Evolutionary conservation across 2,113 vertebrate genomes (phyloP).

Genomic region (Meleagris gallopavo): DNA sequence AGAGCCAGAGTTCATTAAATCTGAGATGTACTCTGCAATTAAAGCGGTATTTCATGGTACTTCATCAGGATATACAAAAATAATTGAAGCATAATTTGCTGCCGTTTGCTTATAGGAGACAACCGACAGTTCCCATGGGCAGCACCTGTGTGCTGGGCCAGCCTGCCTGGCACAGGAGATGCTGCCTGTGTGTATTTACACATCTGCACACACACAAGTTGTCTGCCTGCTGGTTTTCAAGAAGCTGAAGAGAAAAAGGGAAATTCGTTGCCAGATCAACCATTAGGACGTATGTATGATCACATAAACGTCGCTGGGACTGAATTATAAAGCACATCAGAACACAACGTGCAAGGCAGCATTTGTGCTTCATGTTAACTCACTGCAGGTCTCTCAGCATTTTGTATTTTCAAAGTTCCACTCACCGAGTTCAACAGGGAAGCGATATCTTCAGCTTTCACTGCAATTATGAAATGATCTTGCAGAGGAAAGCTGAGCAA

Average conservation of each 20-base stretch:
- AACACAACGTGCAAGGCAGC: accelerated
- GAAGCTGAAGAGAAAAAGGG: background rate
- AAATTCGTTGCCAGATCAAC: background rate
- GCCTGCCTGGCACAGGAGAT: background rate
- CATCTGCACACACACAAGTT: accelerated
- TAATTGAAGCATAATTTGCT: background rate
- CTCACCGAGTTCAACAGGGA: background rate
- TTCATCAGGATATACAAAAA: background rate
- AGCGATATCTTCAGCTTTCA: background rate
- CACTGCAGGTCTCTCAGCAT: background rate
- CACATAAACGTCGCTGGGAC: accelerated
- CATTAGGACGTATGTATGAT: background rate
- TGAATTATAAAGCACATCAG: background rate
- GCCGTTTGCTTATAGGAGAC: background rate
- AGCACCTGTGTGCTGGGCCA: background rate
- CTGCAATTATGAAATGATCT: background rate
- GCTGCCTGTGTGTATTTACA: background rate
- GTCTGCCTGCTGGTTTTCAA: background rate
- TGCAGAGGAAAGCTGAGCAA: background rate
- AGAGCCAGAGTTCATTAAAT: background rate
- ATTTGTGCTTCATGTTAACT: background rate
- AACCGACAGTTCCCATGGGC: background rate
- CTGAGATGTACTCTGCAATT: accelerated
- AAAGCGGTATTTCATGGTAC: background rate
- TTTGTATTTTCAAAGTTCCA: background rate